Evolutionary conservation across 2,113 vertebrate genomes (phyloP).

Genomic region (Pyxicephalus adspersus): DNA sequence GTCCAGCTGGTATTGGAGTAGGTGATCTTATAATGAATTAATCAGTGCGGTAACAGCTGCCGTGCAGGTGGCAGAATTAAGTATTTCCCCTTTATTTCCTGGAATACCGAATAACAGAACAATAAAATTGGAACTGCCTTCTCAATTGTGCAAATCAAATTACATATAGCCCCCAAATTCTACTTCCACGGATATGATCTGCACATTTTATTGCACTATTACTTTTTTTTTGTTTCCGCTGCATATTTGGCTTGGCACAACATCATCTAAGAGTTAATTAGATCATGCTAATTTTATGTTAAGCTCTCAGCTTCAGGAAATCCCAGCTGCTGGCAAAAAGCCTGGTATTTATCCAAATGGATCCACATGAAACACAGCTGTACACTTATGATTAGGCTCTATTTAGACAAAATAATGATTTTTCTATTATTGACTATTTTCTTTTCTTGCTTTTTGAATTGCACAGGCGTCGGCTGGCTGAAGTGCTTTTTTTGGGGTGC

Average conservation of each 20-base stretch:
- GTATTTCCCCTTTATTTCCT: neutral
- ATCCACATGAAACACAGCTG: conserved; percentile 55
- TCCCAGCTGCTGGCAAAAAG: conserved; percentile 49
- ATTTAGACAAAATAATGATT: conserved; percentile 58
- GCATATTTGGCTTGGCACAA: conserved; percentile 50
- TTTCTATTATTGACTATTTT: conserved; percentile 57
- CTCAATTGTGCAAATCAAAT: conserved; percentile 3
- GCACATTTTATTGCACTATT: conserved; percentile 21
- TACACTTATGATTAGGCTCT: conserved; percentile 52
- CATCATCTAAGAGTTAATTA: conserved; percentile 46
- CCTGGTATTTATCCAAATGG: conserved; percentile 54
- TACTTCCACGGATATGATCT: conserved; percentile 16
- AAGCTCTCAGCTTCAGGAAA: conserved; percentile 54
- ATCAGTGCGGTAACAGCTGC: conserved; percentile 48
- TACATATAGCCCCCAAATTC: neutral
- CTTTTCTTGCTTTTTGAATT: conserved; percentile 11
- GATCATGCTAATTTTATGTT: conserved; percentile 57
- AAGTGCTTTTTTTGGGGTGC: neutral
- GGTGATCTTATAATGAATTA: conserved; percentile 50
- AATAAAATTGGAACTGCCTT: neutral
- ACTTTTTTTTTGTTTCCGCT: conserved; percentile 49
- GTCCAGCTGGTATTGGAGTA: conserved; percentile 47
- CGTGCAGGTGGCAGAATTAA: conserved; percentile 35
- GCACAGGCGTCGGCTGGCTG: neutral
- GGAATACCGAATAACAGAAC: conserved; percentile 12